A percentile compares a stretch with the other conserved stretches of the same genome.
Conservation (phyloP, 1,140 invertebrate species). For the Cydia pomonella region DNA sequence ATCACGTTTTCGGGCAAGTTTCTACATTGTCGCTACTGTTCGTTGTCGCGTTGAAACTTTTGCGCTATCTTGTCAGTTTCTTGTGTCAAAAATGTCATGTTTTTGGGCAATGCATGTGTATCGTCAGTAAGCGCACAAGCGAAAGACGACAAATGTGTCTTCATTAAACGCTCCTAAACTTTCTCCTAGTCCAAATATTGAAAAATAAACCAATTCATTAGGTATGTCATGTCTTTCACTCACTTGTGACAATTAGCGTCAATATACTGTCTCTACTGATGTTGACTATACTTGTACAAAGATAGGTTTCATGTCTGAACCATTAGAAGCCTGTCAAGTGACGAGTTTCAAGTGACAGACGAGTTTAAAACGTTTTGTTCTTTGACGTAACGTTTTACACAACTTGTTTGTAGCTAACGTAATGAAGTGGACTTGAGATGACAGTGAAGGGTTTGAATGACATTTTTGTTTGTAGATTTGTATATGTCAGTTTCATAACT, state of each 20-base stretch:
- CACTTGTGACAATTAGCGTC: constrained; percentile 13
- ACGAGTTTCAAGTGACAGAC: constrained; percentile 24
- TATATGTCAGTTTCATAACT: neutral
- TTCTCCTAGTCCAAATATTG: neutral
- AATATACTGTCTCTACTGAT: neutral
- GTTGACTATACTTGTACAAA: neutral
- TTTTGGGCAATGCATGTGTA: no score
- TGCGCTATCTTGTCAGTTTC: no score
- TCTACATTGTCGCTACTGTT: no score
- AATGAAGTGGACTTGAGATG: constrained; percentile 16
- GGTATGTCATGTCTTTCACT: neutral
- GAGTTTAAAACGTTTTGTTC: constrained; percentile 29
- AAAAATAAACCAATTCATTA: constrained; percentile 11
- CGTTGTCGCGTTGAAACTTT: no score
- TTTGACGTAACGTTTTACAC: constrained; percentile 28
- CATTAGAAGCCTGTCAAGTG: constrained; percentile 29
- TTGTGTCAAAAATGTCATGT: no score
- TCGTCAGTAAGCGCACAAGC: neutral
- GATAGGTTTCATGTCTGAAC: constrained; percentile 13
- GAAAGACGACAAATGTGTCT: neutral
- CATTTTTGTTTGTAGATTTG: neutral
- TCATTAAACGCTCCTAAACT: neutral
- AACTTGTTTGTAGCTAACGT: constrained; percentile 7
- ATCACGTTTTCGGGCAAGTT: no score
- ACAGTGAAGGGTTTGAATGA: neutral